These are phyloP conservation scores for Danionella cerebrum DNA, from an alignment of 2,113 vertebrate species.

Conservation along the genomic window DNA sequence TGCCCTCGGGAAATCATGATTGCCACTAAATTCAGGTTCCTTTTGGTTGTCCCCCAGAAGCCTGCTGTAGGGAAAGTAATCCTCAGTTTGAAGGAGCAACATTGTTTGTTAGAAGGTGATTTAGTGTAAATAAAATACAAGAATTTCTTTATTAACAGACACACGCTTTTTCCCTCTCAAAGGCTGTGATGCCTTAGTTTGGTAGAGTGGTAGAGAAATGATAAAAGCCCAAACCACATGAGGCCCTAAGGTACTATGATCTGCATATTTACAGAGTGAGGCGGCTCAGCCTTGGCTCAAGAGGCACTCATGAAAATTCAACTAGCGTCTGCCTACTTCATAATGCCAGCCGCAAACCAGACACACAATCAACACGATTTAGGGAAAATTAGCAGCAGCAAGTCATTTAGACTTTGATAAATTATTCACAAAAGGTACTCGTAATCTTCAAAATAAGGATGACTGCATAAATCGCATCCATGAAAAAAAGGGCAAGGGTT, in stretches of 20 bases:
- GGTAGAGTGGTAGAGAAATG: not conserved
- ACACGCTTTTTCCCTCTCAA: not conserved
- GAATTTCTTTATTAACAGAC: slow-evolving; percentile 62
- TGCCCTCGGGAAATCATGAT: slow-evolving; percentile 32
- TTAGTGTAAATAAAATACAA: slow-evolving; percentile 50
- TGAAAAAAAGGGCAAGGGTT: no score
- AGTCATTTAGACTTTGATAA: slow-evolving; percentile 24
- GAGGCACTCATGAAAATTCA: slow-evolving; percentile 47
- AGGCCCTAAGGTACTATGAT: slow-evolving; percentile 24
- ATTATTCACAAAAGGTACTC: not conserved
- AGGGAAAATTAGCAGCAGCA: slow-evolving; percentile 24
- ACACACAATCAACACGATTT: slow-evolving; percentile 28
- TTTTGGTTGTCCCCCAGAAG: slow-evolving; percentile 42
- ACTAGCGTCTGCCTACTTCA: slow-evolving; percentile 5
- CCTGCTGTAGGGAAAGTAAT: slow-evolving; percentile 51
- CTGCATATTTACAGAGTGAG: slow-evolving; percentile 35
- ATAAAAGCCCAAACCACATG: not conserved
- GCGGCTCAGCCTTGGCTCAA: slow-evolving; percentile 17
- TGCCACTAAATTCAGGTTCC: slow-evolving; percentile 28
- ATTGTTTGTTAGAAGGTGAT: slow-evolving; percentile 46
- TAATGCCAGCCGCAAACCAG: slow-evolving; percentile 3
- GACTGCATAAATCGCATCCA: no score
- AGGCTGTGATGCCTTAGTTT: not conserved
- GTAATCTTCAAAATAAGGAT: no score
- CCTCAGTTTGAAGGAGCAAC: slow-evolving; percentile 48